Conservation (phyloP, 2,797 vertebrate genomes). For the Crypturellus tataupa region DNA sequence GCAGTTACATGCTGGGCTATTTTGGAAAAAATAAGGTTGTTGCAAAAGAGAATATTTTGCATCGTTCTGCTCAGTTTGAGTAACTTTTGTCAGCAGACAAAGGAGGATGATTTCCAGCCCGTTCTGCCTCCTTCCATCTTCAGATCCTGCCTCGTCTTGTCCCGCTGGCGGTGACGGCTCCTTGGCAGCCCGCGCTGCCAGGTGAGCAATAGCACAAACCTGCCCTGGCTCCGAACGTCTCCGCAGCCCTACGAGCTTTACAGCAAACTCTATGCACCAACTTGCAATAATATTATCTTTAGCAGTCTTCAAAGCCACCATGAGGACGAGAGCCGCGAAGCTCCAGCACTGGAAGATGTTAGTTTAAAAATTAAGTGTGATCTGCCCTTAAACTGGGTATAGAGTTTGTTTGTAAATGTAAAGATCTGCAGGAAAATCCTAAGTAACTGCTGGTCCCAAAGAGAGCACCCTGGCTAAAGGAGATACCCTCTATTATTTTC, state of each 20-base stretch:
- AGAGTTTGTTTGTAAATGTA: background rate
- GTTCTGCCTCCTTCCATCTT: conserved; percentile 16
- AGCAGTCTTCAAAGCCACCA: conserved; percentile 31
- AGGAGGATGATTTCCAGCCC: background rate
- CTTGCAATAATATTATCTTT: conserved; percentile 67
- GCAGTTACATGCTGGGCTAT: background rate
- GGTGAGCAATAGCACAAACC: conserved; percentile 40
- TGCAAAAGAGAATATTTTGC: conserved; percentile 39
- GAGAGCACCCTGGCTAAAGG: background rate
- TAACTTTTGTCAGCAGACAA: background rate
- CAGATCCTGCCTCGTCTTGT: background rate
- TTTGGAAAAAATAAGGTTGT: conserved; percentile 28
- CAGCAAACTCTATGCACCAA: conserved; percentile 27
- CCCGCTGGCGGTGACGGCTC: conserved; percentile 14
- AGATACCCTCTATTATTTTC: background rate
- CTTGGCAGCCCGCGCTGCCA: conserved; percentile 24
- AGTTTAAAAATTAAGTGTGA: background rate
- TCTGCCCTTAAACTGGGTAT: background rate
- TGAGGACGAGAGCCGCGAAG: background rate
- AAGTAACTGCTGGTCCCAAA: background rate
- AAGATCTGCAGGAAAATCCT: background rate
- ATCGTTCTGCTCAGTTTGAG: background rate
- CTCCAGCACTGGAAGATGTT: conserved; percentile 15
- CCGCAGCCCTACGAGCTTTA: background rate
- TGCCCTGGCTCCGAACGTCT: background rate